A percentile compares a stretch with the other conserved stretches of the same genome.
Conservation (phyloP, 2,888 invertebrate species). For the Sisyra nigra region DNA sequence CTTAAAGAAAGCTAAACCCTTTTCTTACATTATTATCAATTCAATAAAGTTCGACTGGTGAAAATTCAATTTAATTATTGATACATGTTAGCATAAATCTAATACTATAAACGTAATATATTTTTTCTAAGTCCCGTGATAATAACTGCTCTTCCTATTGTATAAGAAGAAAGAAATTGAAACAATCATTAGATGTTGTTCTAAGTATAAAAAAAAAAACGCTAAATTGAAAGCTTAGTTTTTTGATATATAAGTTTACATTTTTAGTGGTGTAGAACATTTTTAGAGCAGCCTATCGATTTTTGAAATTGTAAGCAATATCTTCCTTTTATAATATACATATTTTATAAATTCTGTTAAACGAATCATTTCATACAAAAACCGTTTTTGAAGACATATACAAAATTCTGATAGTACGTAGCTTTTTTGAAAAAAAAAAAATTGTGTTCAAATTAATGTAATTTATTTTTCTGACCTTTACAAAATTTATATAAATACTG, state of each 20-base stretch:
- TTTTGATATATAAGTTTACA: conserved; percentile 1
- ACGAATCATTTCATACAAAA: not conserved
- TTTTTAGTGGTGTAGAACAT: not conserved
- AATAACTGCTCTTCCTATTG: conserved; percentile 25
- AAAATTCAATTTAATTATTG: too few species aligned
- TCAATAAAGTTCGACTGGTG: too few species aligned
- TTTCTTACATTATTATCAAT: too few species aligned
- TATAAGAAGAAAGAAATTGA: conserved; percentile 14
- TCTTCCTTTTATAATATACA: not conserved
- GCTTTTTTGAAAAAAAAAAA: not conserved
- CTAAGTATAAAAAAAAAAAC: conserved; percentile 3
- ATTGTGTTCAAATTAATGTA: not conserved
- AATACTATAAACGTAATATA: conserved; percentile 16
- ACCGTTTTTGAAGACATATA: not conserved
- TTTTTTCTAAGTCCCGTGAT: conserved; percentile 28
- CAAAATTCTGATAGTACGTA: not conserved
- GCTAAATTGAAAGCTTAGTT: too few species aligned
- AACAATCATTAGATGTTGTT: conserved; percentile 22
- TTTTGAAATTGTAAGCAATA: not conserved
- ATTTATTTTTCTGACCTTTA: not conserved
- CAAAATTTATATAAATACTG: too few species aligned
- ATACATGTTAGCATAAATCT: conserved; percentile 1
- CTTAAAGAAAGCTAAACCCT: too few species aligned
- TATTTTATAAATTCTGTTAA: not conserved
- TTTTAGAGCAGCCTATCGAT: not conserved